Percentiles rank a stretch among this genome's conserved stretches.
phyloP scores from a whole-genome alignment of 2,113 vertebrate genomes.

The Larimichthys polyactis region DNA sequence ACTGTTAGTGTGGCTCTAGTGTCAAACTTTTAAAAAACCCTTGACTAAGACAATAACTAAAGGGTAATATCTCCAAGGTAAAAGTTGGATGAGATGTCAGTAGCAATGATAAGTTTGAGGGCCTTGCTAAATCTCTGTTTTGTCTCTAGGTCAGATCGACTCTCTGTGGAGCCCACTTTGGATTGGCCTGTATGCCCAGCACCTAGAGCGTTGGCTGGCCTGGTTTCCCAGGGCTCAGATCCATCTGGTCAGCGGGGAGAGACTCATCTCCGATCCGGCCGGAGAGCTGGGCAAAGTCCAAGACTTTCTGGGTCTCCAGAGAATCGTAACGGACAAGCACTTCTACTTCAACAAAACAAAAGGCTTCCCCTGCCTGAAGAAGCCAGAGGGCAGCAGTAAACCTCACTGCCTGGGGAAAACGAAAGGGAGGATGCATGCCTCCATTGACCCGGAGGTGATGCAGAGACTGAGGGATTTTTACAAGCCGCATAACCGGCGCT shows the following conservation, averaged over 20 bases:
- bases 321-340: conserved; percentile 87
- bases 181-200: conserved; percentile 87
- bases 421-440: conserved; percentile 84
- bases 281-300: conserved; percentile 86
- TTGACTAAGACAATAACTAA: neutral
- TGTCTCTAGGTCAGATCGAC: conserved; percentile 80
- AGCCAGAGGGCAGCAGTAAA: conserved; percentile 86
- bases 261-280: conserved; percentile 84
- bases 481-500: conserved; percentile 83
- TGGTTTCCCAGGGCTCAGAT: conserved; percentile 86
- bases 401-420: conserved; percentile 89
- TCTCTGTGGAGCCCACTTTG: conserved; percentile 86
- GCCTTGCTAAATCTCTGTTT: neutral
- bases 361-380: conserved; percentile 88
- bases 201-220: conserved; percentile 86
- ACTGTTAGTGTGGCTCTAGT: too few relatives aligned
- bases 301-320: conserved; percentile 87
- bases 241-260: conserved; percentile 86
- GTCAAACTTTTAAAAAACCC: neutral
- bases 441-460: conserved; percentile 79
- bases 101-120: neutral
- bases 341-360: conserved; percentile 90
- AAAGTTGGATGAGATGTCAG: neutral
- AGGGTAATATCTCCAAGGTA: neutral
- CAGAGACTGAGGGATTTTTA: conserved; percentile 85